Evolutionary conservation across 2,888 invertebrate species (phyloP).

Genomic region (Dusona sp.): DNA sequence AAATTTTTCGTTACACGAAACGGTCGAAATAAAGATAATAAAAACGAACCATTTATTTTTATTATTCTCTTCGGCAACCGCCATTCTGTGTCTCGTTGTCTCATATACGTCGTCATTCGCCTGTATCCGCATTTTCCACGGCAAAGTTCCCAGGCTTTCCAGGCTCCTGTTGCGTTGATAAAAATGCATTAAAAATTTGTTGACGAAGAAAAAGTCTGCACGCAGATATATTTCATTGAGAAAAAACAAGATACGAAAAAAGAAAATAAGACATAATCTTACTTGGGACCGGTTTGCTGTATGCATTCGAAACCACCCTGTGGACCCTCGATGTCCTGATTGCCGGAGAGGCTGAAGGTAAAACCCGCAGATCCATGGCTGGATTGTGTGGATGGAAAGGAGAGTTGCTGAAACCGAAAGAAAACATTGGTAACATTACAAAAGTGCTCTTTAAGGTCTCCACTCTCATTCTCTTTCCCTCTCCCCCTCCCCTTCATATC

Average conservation of each 20-base stretch:
- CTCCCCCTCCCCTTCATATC: conserved; percentile 72
- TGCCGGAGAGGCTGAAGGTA: conserved; percentile 92
- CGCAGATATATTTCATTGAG: not conserved
- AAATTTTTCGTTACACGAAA: too few species aligned
- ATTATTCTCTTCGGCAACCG: conserved; percentile 95
- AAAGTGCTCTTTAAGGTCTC: conserved; percentile 53
- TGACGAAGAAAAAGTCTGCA: not conserved
- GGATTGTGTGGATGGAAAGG: conserved; percentile 88
- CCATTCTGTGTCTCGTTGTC: conserved; percentile 96
- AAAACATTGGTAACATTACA: conserved; percentile 27
- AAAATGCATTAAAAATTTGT: conserved; percentile 3
- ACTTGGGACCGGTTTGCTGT: conserved; percentile 88
- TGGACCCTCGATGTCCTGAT: conserved; percentile 92
- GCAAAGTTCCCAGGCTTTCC: conserved; percentile 94
- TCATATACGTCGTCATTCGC: conserved; percentile 98
- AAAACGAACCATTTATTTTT: conserved; percentile 86
- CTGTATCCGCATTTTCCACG: conserved; percentile 95
- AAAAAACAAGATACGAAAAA: not conserved
- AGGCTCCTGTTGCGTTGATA: conserved; percentile 85
- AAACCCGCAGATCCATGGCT: conserved; percentile 87
- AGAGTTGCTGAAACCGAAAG: conserved; percentile 88
- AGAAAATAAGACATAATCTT: conserved; percentile 68
- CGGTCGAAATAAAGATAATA: not conserved
- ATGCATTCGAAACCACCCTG: conserved; percentile 98
- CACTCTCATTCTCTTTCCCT: conserved; percentile 73